A percentile compares a stretch with the other conserved stretches of the same genome.
Evolutionary conservation across 2,797 vertebrate genomes (phyloP).

Genomic region (Astyanax mexicanus): DNA sequence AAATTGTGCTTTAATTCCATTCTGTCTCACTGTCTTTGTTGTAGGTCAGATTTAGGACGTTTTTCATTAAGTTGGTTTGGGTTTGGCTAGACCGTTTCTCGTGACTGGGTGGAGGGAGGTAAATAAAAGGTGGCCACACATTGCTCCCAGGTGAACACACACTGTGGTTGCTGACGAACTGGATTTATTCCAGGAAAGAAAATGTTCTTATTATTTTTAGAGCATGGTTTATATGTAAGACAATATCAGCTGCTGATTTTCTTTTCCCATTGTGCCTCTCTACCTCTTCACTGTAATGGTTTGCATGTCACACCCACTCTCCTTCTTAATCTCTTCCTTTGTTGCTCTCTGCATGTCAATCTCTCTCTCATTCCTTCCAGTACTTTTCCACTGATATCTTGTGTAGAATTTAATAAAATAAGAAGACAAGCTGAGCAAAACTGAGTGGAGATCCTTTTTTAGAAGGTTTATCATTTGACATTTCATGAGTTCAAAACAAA

Average conservation of each 20-base stretch:
- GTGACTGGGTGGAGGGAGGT: background rate
- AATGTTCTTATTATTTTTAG: slow-evolving; percentile 4
- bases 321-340: slow-evolving; percentile 4
- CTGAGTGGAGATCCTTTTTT: background rate
- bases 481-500: too few relatives aligned
- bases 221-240: background rate
- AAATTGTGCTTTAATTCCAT: background rate
- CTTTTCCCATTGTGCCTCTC: background rate
- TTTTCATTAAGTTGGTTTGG: background rate
- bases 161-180: background rate
- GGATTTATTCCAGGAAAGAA: background rate
- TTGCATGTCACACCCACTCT: slow-evolving; percentile 10
- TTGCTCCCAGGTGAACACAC: background rate
- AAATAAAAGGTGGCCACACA: background rate
- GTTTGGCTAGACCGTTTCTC: background rate
- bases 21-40: background rate
- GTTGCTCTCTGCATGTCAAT: slow-evolving; percentile 15
- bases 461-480: too few relatives aligned
- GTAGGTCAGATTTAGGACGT: background rate
- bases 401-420: background rate
- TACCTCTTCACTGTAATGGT: slow-evolving; percentile 4
- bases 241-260: background rate
- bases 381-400: slow-evolving; percentile 52
- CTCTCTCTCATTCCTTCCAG: background rate
- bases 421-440: background rate